Evolutionary conservation across 2,113 vertebrate genomes (phyloP), one percentile per base, ranked within the genome.

Genomic region (Siphamia tubifer): DNA sequence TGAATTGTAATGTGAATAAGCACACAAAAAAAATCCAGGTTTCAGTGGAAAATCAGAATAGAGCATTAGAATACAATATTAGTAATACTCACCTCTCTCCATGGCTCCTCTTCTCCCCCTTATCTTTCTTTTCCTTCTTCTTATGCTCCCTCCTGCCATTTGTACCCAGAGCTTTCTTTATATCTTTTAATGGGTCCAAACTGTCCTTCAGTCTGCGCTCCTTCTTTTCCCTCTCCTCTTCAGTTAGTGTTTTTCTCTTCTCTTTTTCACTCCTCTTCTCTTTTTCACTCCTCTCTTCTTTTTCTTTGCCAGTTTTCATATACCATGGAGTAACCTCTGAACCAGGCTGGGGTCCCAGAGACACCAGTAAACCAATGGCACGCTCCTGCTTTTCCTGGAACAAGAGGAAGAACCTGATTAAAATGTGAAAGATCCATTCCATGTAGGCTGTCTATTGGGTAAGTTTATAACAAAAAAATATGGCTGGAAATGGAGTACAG

Each of bases 261-360:
- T 67, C 84, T 30, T 64, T 74, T 13, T 87, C 85, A 48, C 71
- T 71, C 49, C 76, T 56, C 21, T 65, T 85, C 2, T 67, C 84
- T 30, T 64, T 74, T 13, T 87, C 85, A 48, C 71, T 71, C 31
- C 1, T 39, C 0, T 65, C 61, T 1, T 71, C 69, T 65, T 84
- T 80, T 17, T 87, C 81, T 23, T 47, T 43, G n/a, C 74, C 40
- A 0, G 49, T 47, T 36, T 93, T 93, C 88, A 96, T 90, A 84
- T 96, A 97, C 96, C 96, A 97, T 0, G 96, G 96, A 0, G 89
- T 93, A 1, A 91, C 92, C 68, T 95, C 94, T 0, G 94, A 77
- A 10, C 95, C 95, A 0, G 94, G 93, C 1, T 94, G 90, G 1
- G 95, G 95, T 17, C 95, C 96, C 11, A 97, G 78, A 43, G 95